phyloP scores from a whole-genome alignment of 2,797 vertebrate species.

The Sebastes iracundus region DNA sequence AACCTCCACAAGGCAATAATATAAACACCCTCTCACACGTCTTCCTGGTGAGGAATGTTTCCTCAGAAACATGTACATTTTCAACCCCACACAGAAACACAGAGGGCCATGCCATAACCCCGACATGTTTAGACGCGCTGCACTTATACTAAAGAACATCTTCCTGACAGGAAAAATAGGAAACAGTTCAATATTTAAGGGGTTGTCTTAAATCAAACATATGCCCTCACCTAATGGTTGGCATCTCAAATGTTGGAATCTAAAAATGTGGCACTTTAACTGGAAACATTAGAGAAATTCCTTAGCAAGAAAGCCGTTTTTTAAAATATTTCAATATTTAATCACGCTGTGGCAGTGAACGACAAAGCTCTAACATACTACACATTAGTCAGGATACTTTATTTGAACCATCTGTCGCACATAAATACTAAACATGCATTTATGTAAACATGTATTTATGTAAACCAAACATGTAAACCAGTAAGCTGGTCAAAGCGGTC shows the following conservation, averaged over 20 bases:
- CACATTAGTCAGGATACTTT: not conserved
- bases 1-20: not conserved
- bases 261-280: not conserved
- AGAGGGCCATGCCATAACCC: constrained; percentile 22
- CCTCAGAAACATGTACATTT: constrained; percentile 8
- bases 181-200: constrained; percentile 29
- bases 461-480: too few species aligned
- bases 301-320: not conserved
- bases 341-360: not conserved
- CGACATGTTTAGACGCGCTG: constrained; percentile 59
- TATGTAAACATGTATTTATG: too few species aligned
- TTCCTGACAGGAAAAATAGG: constrained; percentile 29
- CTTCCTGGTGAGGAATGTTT: constrained; percentile 32
- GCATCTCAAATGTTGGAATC: not conserved
- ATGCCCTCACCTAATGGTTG: not conserved
- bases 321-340: not conserved
- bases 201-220: not conserved
- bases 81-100: constrained; percentile 20
- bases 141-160: constrained; percentile 8
- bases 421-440: too few species aligned
- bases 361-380: not conserved
- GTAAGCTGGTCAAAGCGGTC: not conserved
- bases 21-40: not conserved
- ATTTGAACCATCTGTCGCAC: not conserved
- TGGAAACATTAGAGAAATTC: not conserved